Evolutionary conservation across 1,140 invertebrate genomes (phyloP).

Genomic region (Ceratosolen solmsi): DNA sequence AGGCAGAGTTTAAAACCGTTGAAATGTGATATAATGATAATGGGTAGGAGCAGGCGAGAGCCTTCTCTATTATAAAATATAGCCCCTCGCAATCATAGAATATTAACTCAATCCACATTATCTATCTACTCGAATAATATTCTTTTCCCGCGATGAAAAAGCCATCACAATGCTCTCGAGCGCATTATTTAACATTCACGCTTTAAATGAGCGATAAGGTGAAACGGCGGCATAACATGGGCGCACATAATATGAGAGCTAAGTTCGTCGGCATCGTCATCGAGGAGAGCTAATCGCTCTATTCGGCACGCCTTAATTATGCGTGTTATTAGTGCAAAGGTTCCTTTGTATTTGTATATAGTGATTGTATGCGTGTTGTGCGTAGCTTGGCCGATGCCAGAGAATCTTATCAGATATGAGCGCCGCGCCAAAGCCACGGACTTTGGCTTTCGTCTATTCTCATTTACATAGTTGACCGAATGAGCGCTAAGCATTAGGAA

Average conservation of each 20-base stretch:
- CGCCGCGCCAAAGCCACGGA: background rate
- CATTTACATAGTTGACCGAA: background rate
- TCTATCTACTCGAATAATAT: no score
- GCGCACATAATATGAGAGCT: background rate
- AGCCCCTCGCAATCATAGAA: no score
- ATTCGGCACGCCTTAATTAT: constrained; percentile 34
- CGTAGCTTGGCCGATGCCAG: background rate
- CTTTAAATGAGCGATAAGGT: background rate
- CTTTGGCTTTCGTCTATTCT: background rate
- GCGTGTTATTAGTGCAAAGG: constrained; percentile 18
- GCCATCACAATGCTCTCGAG: background rate
- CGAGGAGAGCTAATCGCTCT: constrained; percentile 12
- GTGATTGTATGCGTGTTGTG: background rate
- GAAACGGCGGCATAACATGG: background rate
- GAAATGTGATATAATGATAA: no score
- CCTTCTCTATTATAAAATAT: no score
- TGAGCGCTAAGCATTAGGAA: background rate
- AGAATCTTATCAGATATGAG: constrained; percentile 26
- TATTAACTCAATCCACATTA: no score
- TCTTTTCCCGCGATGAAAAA: no score
- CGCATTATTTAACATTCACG: background rate
- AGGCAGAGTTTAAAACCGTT: no score
- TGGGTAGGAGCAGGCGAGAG: no score
- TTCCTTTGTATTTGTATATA: background rate
- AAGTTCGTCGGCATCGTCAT: background rate